phyloP scores from a whole-genome alignment of 1,140 invertebrate genomes.

The Zaprionus inermis region DNA sequence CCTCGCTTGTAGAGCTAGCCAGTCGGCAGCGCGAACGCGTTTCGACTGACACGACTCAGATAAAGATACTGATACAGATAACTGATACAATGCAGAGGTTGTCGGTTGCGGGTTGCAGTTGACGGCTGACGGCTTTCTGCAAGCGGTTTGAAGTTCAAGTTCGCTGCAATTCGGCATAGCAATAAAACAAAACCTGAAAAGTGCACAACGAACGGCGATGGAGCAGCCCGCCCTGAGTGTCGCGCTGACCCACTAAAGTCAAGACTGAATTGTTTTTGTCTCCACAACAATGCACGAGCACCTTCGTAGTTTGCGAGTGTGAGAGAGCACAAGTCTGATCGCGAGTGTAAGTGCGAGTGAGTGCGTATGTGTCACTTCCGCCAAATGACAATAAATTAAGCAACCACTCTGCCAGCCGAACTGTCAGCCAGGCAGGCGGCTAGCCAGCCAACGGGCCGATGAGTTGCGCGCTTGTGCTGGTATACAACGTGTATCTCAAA shows the following conservation, averaged over 20 bases:
- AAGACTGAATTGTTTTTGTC: constrained; percentile 78
- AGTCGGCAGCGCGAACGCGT: constrained; percentile 62
- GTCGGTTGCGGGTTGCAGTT: constrained; percentile 17
- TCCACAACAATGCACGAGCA: constrained; percentile 35
- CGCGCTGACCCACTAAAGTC: constrained; percentile 74
- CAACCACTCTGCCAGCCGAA: constrained; percentile 45
- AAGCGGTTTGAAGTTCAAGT: constrained; percentile 77
- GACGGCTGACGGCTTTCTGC: constrained; percentile 55
- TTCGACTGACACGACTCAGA: constrained; percentile 36
- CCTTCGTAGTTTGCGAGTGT: constrained; percentile 47
- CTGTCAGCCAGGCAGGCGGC: constrained; percentile 12
- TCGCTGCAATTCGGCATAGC: constrained; percentile 70
- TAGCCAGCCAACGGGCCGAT: constrained; percentile 1
- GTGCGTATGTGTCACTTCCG: constrained; percentile 64
- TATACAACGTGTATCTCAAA: constrained; percentile 20
- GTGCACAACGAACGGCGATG: constrained; percentile 36
- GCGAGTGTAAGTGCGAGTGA: constrained; percentile 36
- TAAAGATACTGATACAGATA: constrained; percentile 32
- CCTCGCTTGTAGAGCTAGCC: constrained; percentile 65
- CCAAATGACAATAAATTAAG: constrained; percentile 79
- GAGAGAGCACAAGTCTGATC: constrained; percentile 17
- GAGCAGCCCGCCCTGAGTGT: background rate
- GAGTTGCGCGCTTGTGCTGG: constrained; percentile 23
- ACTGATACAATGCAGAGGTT: constrained; percentile 42
- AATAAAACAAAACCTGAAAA: constrained; percentile 52